These are phyloP conservation scores for Oophaga pumilio DNA, from an alignment of 2,113 vertebrate species.

Conservation along the genomic window DNA sequence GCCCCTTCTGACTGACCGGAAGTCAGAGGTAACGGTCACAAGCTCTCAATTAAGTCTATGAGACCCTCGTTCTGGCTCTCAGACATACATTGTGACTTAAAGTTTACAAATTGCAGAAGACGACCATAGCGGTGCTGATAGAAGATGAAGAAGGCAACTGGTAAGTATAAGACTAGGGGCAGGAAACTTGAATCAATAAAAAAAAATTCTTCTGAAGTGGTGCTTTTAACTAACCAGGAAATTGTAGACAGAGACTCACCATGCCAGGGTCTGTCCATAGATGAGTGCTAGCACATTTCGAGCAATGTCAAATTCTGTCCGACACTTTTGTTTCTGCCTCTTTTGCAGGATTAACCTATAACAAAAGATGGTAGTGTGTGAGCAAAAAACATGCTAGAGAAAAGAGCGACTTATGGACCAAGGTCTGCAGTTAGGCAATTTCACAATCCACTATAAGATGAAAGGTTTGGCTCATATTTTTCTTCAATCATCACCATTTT, in stretches of 20 bases:
- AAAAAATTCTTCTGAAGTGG: too few species aligned
- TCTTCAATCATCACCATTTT: neutral
- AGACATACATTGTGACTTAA: too few species aligned
- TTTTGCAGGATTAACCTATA: constrained; percentile 82
- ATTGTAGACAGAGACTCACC: constrained; percentile 72
- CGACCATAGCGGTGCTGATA: too few species aligned
- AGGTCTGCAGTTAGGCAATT: rapidly evolving
- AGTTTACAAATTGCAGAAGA: too few species aligned
- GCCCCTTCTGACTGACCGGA: too few species aligned
- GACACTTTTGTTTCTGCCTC: constrained; percentile 69
- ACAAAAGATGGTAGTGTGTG: constrained; percentile 32
- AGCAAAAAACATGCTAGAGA: neutral
- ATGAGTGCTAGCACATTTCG: constrained; percentile 91
- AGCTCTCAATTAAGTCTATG: too few species aligned
- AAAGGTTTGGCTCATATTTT: neutral
- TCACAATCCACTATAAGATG: neutral
- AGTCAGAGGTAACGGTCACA: too few species aligned
- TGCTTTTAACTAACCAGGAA: neutral
- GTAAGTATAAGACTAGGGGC: too few species aligned
- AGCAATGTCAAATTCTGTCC: constrained; percentile 88
- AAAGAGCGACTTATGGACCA: neutral
- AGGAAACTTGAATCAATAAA: too few species aligned
- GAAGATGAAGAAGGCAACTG: too few species aligned
- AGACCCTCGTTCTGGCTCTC: too few species aligned
- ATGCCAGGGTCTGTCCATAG: constrained; percentile 90